Conservation (phyloP, 1,140 invertebrate genomes). For the Belonocnema kinseyi region DNA sequence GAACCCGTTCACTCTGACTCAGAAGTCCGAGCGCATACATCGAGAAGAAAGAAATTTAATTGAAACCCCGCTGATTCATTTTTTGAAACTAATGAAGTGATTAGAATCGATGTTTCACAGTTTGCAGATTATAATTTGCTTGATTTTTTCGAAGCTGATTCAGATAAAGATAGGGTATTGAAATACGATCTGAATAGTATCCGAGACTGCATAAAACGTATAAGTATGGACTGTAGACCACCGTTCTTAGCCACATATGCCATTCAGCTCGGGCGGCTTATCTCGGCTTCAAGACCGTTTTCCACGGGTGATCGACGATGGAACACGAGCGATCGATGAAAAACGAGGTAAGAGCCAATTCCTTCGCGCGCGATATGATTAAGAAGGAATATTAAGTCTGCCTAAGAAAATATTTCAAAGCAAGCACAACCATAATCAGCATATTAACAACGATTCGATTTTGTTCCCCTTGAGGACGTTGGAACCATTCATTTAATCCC, state of each 20-base stretch:
- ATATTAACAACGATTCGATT: too few species aligned
- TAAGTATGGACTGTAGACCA: slow-evolving; percentile 9
- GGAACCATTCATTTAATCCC: too few species aligned
- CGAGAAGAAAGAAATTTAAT: neutral
- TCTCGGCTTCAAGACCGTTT: slow-evolving; percentile 51
- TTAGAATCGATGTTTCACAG: neutral
- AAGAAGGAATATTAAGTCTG: neutral
- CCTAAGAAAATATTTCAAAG: neutral
- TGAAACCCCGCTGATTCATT: neutral
- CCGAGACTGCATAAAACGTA: slow-evolving; percentile 20
- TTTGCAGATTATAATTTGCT: slow-evolving; percentile 18
- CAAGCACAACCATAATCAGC: too few species aligned
- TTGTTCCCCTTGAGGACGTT: too few species aligned
- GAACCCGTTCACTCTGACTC: neutral
- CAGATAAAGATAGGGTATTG: slow-evolving; percentile 25
- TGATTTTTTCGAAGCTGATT: neutral
- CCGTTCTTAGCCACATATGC: slow-evolving; percentile 35
- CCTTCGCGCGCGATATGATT: slow-evolving; percentile 12
- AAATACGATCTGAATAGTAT: slow-evolving; percentile 26
- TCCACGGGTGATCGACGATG: slow-evolving; percentile 50
- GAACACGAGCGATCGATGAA: slow-evolving; percentile 43
- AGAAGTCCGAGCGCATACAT: neutral
- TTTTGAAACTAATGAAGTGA: neutral
- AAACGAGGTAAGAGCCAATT: slow-evolving; percentile 31
- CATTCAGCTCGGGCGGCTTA: slow-evolving; percentile 56